A percentile compares a stretch with the other conserved stretches of the same genome.
phyloP scores from a whole-genome alignment of 2,888 invertebrate species.

The Caenorhabditis doughertyi region DNA sequence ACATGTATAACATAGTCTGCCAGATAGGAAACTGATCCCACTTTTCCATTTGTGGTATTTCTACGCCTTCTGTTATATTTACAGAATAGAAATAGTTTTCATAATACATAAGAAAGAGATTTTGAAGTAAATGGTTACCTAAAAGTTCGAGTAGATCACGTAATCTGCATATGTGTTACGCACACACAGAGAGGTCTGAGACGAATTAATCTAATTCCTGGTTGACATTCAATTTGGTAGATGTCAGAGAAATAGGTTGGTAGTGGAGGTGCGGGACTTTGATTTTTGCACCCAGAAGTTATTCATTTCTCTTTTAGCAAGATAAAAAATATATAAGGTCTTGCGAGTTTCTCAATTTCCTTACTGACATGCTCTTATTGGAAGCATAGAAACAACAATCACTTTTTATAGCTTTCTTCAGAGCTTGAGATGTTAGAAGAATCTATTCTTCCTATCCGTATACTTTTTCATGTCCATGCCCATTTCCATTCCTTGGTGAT shows the following conservation, averaged over 20 bases:
- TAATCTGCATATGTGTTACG: neutral
- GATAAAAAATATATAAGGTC: too few relatives aligned
- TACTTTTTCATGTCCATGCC: too few relatives aligned
- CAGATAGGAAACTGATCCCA: constrained; percentile 43
- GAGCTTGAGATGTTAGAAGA: too few relatives aligned
- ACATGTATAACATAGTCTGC: constrained; percentile 48
- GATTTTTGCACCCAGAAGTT: constrained; percentile 49
- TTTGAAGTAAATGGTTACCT: too few relatives aligned
- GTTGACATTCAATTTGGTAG: constrained; percentile 25
- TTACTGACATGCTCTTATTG: too few relatives aligned
- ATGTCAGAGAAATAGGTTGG: neutral
- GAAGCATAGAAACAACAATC: too few relatives aligned
- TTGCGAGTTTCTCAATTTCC: too few relatives aligned
- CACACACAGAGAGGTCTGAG: neutral
- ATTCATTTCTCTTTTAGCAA: too few relatives aligned
- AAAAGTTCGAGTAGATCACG: too few relatives aligned
- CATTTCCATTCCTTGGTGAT: too few relatives aligned
- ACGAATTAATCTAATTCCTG: constrained; percentile 1
- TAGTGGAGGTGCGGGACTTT: neutral
- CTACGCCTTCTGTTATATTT: constrained; percentile 35
- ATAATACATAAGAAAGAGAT: constrained; percentile 36
- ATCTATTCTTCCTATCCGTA: too few relatives aligned
- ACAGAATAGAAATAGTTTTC: constrained; percentile 52
- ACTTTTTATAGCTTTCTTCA: too few relatives aligned
- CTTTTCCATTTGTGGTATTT: constrained; percentile 42